Base-by-base conservation (phyloP, 2,888 invertebrate genomes). In the Argyra leucocephala region DNA sequence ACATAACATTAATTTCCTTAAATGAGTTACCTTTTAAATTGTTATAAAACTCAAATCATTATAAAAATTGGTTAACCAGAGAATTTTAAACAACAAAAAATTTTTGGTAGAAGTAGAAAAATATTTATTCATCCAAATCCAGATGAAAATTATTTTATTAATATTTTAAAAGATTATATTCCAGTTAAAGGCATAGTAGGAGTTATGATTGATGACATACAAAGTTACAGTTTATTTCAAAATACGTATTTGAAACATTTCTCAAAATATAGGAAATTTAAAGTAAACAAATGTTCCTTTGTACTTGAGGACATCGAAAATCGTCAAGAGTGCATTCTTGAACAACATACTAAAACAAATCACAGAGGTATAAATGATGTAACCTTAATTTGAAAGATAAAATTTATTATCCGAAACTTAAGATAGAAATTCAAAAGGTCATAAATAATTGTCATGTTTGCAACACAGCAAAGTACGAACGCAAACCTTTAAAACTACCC, bases 361-460 rank as follows among this genome's bases (percentile, higher is more conserved):
- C 67, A 67, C 21, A 64, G 65, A 64, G 65, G 65, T 10, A 67
- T 67, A 22, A 66, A 66, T 57, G 63, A 65, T 48, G 37, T 64
- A 64, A 64, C 18, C 18, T 22, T 4, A 37, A 67, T 18, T 60
- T 67, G 21, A 64, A 63, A 61, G 23, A 22, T 3, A 37, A 65
- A 58, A 37, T 62, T 22, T 65, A 66, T 37, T 65, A 59, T 21
- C 66, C 63, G 1, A 67, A 67, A 57, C n/a, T 65, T 12, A 65
- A 65, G 24, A 23, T 37, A 26, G 64, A 63, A 62, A 59, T 63
- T 9, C 63, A 63, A 15, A 63, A 62, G 58, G 57, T 57, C 37
- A 66, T 66, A 22, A 63, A 66, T 26, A 66, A 66, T 12, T 66
- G 66, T 18, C 57, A 65, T 12, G 59, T 67, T 58, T 65, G 64